phyloP scores from a whole-genome alignment of 2,888 invertebrate species.

The Heteromyza rotundicornis region DNA sequence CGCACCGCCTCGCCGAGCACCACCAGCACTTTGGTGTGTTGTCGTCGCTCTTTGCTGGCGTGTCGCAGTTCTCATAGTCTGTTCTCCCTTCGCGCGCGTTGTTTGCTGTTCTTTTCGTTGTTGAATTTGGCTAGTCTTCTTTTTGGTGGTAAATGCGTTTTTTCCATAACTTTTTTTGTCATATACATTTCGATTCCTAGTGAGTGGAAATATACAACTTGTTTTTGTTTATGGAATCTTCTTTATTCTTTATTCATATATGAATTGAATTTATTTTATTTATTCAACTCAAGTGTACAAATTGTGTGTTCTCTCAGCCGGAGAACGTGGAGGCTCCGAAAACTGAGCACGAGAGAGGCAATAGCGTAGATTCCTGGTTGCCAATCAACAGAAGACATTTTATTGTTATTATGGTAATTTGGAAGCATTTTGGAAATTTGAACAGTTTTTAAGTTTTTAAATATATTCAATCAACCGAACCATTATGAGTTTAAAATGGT shows the following conservation, averaged over 20 bases:
- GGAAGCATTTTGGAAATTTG: too few species aligned
- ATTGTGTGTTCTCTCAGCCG: too few species aligned
- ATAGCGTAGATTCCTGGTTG: not conserved
- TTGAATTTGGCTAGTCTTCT: not conserved
- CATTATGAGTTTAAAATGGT: too few species aligned
- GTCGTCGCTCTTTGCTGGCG: not conserved
- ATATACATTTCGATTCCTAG: not conserved
- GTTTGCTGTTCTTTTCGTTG: not conserved
- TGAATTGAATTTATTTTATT: too few species aligned
- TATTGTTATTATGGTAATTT: too few species aligned
- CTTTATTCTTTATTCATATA: too few species aligned
- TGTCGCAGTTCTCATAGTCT: not conserved
- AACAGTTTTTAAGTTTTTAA: too few species aligned
- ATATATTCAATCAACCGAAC: too few species aligned
- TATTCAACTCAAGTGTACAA: not conserved
- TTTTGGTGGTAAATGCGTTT: too few species aligned
- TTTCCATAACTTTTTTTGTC: not conserved
- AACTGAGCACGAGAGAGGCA: not conserved
- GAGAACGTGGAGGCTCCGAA: not conserved
- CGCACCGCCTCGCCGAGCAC: not conserved
- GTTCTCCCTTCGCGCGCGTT: not conserved
- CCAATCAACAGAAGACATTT: not conserved
- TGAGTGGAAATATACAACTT: not conserved
- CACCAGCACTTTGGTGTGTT: not conserved
- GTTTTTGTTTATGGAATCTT: not conserved